Conservation (phyloP, 2,888 invertebrate genomes). For the Dicyrtomina minuta region DNA sequence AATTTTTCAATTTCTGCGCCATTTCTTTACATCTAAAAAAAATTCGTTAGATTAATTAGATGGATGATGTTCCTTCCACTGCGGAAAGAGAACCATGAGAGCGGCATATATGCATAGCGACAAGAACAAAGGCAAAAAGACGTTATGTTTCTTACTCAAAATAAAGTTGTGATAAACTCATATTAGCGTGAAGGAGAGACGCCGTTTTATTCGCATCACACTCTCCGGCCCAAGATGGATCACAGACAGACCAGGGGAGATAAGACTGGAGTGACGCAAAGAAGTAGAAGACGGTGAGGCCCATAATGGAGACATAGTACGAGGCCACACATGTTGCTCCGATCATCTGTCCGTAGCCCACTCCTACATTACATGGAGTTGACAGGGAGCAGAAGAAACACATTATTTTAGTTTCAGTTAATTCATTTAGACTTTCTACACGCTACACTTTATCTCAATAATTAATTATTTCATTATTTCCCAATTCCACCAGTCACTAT, state of each 20-base stretch:
- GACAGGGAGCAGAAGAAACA: no score
- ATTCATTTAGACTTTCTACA: no score
- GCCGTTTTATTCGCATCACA: conserved; percentile 19
- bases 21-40: no score
- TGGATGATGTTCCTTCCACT: no score
- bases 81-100: no score
- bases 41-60: no score
- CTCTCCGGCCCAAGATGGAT: conserved; percentile 13
- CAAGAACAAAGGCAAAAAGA: no score
- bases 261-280: conserved; percentile 54
- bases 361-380: conserved; percentile 54
- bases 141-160: conserved; percentile 59
- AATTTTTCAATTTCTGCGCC: no score
- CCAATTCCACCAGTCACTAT: no score
- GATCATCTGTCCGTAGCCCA: conserved; percentile 60
- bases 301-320: conserved; percentile 76
- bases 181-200: conserved; percentile 15
- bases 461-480: background rate
- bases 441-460: background rate
- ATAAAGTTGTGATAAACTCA: conserved; percentile 56
- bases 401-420: no score
- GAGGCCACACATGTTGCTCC: conserved; percentile 64
- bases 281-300: conserved; percentile 57
- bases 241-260: conserved; percentile 55
- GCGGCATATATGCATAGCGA: no score